Conservation (phyloP, 2,113 vertebrate genomes). For the Heliornis fulica region DNA sequence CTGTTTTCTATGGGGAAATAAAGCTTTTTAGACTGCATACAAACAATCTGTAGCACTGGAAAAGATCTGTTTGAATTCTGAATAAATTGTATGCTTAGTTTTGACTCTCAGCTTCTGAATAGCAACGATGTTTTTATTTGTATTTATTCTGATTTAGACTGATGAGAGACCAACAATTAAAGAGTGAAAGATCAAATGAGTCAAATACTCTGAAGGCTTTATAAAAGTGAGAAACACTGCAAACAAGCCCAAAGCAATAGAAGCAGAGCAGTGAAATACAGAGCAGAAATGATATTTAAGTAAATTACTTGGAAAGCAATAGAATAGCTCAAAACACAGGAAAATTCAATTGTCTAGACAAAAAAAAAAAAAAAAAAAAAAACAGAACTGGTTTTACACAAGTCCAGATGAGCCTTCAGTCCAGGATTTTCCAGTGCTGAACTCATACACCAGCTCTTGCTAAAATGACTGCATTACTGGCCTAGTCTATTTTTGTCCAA, state of each 20-base stretch:
- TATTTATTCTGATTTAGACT: not conserved
- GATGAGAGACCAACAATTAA: not conserved
- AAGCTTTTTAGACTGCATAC: not conserved
- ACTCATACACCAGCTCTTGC: not conserved
- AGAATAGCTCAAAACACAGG: not conserved
- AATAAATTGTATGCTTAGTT: not conserved
- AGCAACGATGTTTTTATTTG: not conserved
- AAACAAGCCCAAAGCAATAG: not conserved
- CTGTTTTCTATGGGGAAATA: not conserved
- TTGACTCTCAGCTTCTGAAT: not conserved
- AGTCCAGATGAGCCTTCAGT: not conserved
- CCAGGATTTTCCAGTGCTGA: not conserved
- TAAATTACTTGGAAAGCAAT: not conserved
- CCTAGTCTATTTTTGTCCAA: not conserved
- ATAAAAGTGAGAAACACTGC: not conserved
- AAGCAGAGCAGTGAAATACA: not conserved
- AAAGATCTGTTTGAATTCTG: not conserved
- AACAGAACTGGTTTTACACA: not conserved
- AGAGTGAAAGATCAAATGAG: not conserved
- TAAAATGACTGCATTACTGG: not conserved
- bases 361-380: too few species aligned
- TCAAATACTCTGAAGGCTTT: not conserved
- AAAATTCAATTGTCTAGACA: not conserved
- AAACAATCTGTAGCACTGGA: not conserved
- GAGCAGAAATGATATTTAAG: not conserved